Evolutionary conservation across 2,113 vertebrate genomes (phyloP), one percentile per base, ranked within the genome.

Genomic region (Catharus minimus): DNA sequence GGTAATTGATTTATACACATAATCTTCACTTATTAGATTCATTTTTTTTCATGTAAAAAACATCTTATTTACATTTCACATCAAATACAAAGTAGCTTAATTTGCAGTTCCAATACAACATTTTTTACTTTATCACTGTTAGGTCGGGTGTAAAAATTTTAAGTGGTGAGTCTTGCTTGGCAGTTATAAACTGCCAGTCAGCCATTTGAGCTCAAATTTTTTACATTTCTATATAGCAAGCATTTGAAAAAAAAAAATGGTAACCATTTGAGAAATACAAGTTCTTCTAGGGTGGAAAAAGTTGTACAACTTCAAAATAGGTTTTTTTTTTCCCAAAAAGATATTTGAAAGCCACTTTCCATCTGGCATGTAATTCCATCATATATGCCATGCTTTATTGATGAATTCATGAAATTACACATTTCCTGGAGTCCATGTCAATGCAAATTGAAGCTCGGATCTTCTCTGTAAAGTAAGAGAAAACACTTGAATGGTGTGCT

Each of bases 351-450:
- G 20, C 32, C 32, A 12, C 24, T 62, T 87, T 81, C 43, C 23
- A 47, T 55, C 44, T 87, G 56, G 9, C 10, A 10, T 21, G 27
- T 60, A 49, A 65, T 82, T 73, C 65, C n/a, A 36, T 80, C 13
- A 23, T 20, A 13, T 23, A 24, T 23, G 22, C n/a, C 43, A 2
- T 9, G 24, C 58, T 88, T 61, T 57, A 33, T 32, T 72, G 58
- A 62, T 50, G 33, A 79, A 39, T 36, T 98, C 96, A 99, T 76
- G 97, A 99, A 97, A 99, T 55, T 12, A 60, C 82, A 94, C 99
- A 99, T 95, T 96, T 98, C 96, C 96, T 98, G 64, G 82, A 95
- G 50, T 91, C 96, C 44, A 3, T 24, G 23, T 92, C 89, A 60
- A 90, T 84, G 86, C 86, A 93, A 13, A 82, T 93, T 90, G 98